Evolutionary conservation across 2,797 vertebrate species (phyloP).

Genomic region (Threskiornis aethiopicus): DNA sequence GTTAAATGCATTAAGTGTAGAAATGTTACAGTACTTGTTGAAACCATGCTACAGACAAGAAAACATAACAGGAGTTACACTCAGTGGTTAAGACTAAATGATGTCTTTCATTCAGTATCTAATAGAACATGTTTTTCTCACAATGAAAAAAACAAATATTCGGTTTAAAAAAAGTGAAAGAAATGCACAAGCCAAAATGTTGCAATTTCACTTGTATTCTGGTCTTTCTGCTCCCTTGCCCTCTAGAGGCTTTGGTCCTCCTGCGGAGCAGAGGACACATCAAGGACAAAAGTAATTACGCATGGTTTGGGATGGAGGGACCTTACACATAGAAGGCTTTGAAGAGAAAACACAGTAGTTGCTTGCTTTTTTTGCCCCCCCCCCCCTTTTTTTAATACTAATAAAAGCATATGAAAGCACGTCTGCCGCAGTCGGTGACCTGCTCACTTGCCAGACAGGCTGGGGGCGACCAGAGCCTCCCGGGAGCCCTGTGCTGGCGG

Average conservation of each 20-base stretch:
- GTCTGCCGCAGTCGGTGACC: not conserved
- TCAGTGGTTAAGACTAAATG: not conserved
- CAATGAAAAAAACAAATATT: not conserved
- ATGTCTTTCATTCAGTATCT: not conserved
- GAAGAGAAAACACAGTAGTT: not conserved
- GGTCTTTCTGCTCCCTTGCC: not conserved
- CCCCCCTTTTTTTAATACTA: too few relatives aligned
- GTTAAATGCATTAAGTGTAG: not conserved
- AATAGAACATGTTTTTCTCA: not conserved
- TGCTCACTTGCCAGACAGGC: not conserved
- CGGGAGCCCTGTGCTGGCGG: fast-evolving
- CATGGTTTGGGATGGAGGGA: not conserved
- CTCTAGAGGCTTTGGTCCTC: not conserved
- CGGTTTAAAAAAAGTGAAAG: not conserved
- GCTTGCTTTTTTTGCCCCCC: too few relatives aligned
- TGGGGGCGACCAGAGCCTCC: not conserved
- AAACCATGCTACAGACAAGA: not conserved
- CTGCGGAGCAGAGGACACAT: not conserved
- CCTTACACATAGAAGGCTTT: not conserved
- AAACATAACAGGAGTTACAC: not conserved
- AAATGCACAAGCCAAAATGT: not conserved
- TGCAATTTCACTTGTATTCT: not conserved
- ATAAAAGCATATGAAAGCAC: not conserved
- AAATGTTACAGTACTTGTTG: not conserved
- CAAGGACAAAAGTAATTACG: not conserved